Percentiles rank a stretch among this genome's conserved stretches.
phyloP scores from a whole-genome alignment of 2,888 invertebrate species.

The Panorpa germanica region DNA sequence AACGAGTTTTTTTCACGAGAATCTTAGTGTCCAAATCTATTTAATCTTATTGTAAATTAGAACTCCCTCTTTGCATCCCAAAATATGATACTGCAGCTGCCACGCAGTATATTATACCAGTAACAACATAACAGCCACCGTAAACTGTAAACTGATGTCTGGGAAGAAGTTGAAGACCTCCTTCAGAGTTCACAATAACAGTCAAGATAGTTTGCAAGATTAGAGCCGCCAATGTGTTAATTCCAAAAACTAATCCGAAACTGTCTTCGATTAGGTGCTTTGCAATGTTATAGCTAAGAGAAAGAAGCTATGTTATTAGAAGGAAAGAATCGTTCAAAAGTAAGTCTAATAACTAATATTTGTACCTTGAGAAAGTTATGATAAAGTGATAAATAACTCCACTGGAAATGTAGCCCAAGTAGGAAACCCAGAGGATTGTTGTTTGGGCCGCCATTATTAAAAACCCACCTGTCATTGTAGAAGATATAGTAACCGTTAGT shows the following conservation, averaged over 20 bases:
- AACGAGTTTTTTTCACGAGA: too few relatives aligned
- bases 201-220: conserved; percentile 48
- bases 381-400: conserved; percentile 55
- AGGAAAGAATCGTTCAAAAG: too few relatives aligned
- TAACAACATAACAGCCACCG: conserved; percentile 41
- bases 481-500: conserved; percentile 13
- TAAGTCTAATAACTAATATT: too few relatives aligned
- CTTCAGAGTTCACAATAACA: conserved; percentile 30
- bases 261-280: conserved; percentile 47
- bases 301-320: too few relatives aligned
- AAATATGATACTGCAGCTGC: too few relatives aligned
- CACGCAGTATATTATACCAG: conserved; percentile 36
- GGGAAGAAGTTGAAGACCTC: conserved; percentile 28
- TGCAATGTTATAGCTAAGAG: conserved; percentile 57
- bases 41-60: too few relatives aligned
- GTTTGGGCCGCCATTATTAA: conserved; percentile 29
- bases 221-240: conserved; percentile 53
- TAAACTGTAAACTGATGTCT: conserved; percentile 47
- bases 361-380: conserved; percentile 47
- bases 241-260: conserved; percentile 60
- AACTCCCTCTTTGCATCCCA: too few relatives aligned
- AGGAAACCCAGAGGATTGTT: conserved; percentile 39
- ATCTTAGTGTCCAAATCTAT: too few relatives aligned
- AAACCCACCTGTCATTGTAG: conserved; percentile 26
- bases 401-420: conserved; percentile 46